Base-by-base conservation (phyloP, 2,797 vertebrate species). In the Rhinophrynus dorsalis region DNA sequence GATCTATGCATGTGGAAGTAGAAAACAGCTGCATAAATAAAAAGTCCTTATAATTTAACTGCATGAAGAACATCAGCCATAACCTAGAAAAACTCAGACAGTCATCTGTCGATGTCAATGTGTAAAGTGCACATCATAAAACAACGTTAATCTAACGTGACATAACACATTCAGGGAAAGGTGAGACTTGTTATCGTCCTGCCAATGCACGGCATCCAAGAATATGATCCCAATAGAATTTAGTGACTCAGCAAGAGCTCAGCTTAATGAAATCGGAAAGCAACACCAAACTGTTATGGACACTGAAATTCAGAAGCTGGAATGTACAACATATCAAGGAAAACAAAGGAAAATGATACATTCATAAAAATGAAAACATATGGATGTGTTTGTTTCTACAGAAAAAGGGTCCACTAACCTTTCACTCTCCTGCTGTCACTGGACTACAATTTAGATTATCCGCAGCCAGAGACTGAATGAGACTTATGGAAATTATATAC, bases 201-300 rank as follows among this genome's bases (percentile, higher is more conserved):
- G 67, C 67, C 58, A 70, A 12, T 10, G 1, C 6, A 20, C 21
- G 9, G 58, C 58, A 54, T 52, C 47, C 67, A 61, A 50, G 57
- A 61, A 61, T 55, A 61, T 54, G n/a, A 63, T 64, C 59, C 68
- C 68, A 15, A 48, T 50, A 63, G 68, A 63, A 63, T 71, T 60
- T 37, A 56, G 68, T 40, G 50, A 56, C 59, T 55, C 67, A 26
- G 67, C 58, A 62, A 33, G 50, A 70, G 38, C 56, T 29, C 7
- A 30, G 13, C 8, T 26, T 63, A 63, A 71, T 71, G 68, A 71
- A 56, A 37, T 48, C 44, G 24, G 58, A 63, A 57, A 40, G 40
- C 15, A 29, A 21, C 8, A 27, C 35, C 26, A 35, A 62, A 54
- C 29, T 27, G 30, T 38, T 20, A 35, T 37, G 1, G 67, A 54